Evolutionary conservation across 1,140 invertebrate species (phyloP).

Genomic region (Goniozus legneri): DNA sequence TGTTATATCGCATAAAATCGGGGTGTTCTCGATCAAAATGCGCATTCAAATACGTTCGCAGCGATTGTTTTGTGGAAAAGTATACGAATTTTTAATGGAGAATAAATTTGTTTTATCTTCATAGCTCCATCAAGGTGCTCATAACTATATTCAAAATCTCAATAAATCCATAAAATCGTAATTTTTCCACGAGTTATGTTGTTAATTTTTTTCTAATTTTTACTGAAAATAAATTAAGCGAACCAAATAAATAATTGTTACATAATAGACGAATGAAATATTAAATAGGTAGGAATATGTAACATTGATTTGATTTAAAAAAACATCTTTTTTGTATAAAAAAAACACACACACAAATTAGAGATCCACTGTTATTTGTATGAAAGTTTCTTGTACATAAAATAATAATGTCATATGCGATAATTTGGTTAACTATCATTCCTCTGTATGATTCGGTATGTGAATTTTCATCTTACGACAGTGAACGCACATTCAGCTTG

Average conservation of each 20-base stretch:
- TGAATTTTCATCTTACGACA: constrained; percentile 29
- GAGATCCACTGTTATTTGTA: constrained; percentile 38
- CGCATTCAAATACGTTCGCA: constrained; percentile 9
- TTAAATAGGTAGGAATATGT: constrained; percentile 22
- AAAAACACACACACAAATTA: no score
- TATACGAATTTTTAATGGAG: constrained; percentile 1
- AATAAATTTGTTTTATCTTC: no score
- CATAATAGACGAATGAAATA: constrained; percentile 9
- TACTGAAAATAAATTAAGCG: constrained; percentile 13
- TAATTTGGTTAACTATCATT: constrained; percentile 38
- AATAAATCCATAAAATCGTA: no score
- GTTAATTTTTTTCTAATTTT: background rate
- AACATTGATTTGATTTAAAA: constrained; percentile 26
- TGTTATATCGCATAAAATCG: no score
- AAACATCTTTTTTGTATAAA: constrained; percentile 37
- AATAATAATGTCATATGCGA: constrained; percentile 31
- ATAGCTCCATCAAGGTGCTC: no score
- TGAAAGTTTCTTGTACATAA: constrained; percentile 43
- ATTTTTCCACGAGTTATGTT: constrained; percentile 13
- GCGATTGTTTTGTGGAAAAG: constrained; percentile 17
- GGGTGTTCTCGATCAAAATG: no score
- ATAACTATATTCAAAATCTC: no score
- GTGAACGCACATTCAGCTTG: constrained; percentile 30
- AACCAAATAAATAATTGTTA: constrained; percentile 20
- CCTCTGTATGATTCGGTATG: constrained; percentile 37